These are phyloP conservation scores for Colaptes auratus DNA, from an alignment of 2,113 vertebrate genomes.

Conservation along the genomic window DNA sequence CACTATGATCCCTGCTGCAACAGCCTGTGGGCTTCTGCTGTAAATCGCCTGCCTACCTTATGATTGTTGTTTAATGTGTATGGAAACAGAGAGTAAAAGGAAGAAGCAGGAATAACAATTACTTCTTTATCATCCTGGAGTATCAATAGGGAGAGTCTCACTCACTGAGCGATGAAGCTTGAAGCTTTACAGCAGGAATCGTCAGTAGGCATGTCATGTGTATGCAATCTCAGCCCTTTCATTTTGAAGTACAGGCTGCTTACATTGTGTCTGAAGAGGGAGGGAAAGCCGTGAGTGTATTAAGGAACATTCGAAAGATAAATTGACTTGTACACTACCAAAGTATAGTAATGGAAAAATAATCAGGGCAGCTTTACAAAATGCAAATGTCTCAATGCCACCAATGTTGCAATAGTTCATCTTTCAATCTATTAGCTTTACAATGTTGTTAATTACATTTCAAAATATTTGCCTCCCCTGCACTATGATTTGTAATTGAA, in stretches of 20 bases:
- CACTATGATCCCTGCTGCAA: neutral
- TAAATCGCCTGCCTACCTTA: neutral
- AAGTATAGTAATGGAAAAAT: neutral
- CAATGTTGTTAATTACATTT: neutral
- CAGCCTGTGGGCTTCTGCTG: neutral
- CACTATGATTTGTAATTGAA: neutral
- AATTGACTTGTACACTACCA: neutral
- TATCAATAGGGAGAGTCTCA: neutral
- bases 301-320: neutral
- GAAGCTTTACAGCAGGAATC: neutral
- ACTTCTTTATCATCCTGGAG: neutral
- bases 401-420: neutral
- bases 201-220: neutral
- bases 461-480: neutral
- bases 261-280: neutral
- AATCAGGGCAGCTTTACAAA: neutral
- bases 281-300: neutral
- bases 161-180: neutral
- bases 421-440: neutral
- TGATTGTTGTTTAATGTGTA: accelerated
- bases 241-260: neutral
- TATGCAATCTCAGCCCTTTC: accelerated
- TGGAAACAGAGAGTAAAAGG: neutral
- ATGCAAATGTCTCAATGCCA: neutral
- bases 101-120: neutral